Evolutionary conservation across 2,888 invertebrate species (phyloP), one percentile per base, ranked within the genome.

Genomic region (Drosophila neonasuta): DNA sequence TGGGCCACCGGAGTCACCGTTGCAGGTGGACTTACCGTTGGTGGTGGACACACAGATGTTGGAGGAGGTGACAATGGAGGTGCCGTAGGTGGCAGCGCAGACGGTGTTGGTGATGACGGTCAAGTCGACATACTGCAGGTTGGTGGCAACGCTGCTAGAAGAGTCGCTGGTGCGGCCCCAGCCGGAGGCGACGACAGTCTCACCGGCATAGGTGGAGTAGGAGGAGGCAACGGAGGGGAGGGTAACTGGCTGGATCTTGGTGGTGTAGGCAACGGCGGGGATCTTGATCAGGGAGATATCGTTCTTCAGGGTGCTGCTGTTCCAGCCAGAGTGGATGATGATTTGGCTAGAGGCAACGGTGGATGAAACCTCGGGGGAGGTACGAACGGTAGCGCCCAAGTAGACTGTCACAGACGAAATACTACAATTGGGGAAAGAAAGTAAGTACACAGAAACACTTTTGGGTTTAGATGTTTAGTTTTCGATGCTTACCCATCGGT

Each of bases 1-100:
- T 64, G 90, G 90, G 48, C 90, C 89, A 24, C 90, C 90, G 15
- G 90, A 90, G 69, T 90, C 90, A 44, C 90, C 90, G 39, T 83
- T 77, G 78, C 90, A 90, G 49, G 87, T 87, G 51, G 89, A 90
- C 3, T 50, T 15, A 3, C 75, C 73, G 15, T 52, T 54, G 45
- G 63, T 3, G 2, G 87, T 87, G 17, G 17, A 0, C 0, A 82
- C 59, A 54, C 89, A 90, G 41, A 90, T 60, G 49, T 77, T 82
- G 49, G n/a, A 1, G 2, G 13, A 0, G 2, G 54, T 54, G 9
- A 88, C 74, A 48, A 74, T 77, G 39, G 79, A 50, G n/a, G 87
- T 75, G 20, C 91, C 91, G 42, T 91, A 91, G 60, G 88, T 89
- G 10, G 60, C 63, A 2, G 90, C 90, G 79, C 88, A 86, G 86